A percentile compares a stretch with the other conserved stretches of the same genome.
These are phyloP conservation scores for Lycopodina hypogea DNA, from an alignment of 37 sponge, comb jelly and placozoan genomes.

Conservation along the genomic window DNA sequence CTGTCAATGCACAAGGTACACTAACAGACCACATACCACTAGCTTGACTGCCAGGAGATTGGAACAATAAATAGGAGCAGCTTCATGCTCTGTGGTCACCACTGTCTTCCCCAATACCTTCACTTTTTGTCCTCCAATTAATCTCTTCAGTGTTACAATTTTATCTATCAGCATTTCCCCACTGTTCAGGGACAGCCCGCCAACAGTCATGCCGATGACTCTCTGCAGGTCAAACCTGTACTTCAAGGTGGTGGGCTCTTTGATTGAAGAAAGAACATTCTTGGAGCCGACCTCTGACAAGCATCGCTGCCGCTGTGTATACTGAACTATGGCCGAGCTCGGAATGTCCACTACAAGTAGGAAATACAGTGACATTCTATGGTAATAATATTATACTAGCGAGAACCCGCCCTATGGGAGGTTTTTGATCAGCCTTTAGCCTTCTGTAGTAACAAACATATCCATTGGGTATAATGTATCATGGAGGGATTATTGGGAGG, in stretches of 20 bases:
- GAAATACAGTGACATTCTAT: too few species aligned
- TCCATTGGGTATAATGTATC: too few species aligned
- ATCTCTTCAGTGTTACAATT: slow-evolving; percentile 29
- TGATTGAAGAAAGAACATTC: background rate
- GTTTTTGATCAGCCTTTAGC: too few species aligned
- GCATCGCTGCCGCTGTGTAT: slow-evolving; percentile 18
- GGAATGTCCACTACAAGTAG: slow-evolving; percentile 30
- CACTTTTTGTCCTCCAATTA: slow-evolving; percentile 59
- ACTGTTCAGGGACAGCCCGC: slow-evolving; percentile 66
- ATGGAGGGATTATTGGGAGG: too few species aligned
- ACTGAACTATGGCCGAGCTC: slow-evolving; percentile 18
- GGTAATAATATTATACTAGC: too few species aligned
- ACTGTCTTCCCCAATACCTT: slow-evolving; percentile 48
- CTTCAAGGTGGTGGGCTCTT: slow-evolving; percentile 29
- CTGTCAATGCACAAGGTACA: too few species aligned
- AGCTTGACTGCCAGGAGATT: slow-evolving; percentile 77
- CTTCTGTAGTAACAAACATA: too few species aligned
- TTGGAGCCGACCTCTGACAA: background rate
- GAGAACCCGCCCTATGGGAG: too few species aligned
- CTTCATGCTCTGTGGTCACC: slow-evolving; percentile 40
- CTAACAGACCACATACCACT: slow-evolving; percentile 85
- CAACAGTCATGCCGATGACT: slow-evolving; percentile 56
- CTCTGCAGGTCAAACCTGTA: slow-evolving; percentile 72
- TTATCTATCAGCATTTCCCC: slow-evolving; percentile 63
- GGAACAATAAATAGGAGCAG: slow-evolving; percentile 53